These are phyloP conservation scores for Chrysolina haemoptera DNA, from an alignment of 2,888 invertebrate genomes.

Conservation along the genomic window DNA sequence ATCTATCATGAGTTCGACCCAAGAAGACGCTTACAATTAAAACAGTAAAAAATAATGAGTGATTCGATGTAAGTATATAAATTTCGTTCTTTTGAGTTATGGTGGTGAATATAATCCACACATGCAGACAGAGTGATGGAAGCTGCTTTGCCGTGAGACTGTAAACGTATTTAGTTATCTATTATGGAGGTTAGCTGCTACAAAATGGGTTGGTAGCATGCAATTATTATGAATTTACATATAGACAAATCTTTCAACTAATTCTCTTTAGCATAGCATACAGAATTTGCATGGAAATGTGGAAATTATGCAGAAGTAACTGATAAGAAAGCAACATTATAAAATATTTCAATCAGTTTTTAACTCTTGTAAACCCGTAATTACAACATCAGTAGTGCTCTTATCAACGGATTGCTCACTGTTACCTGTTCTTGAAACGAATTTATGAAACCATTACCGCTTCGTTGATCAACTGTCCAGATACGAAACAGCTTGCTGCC, in stretches of 20 bases:
- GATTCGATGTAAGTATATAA: too few species aligned
- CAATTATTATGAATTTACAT: background rate
- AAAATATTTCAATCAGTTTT: constrained; percentile 23
- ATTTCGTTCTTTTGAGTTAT: too few species aligned
- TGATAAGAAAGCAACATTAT: constrained; percentile 4
- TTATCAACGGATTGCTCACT: constrained; percentile 18
- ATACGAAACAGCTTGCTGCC: constrained; percentile 1
- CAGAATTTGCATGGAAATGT: constrained; percentile 12
- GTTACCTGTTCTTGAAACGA: constrained; percentile 22
- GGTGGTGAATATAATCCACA: too few species aligned
- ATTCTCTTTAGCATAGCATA: constrained; percentile 12
- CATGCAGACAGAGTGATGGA: too few species aligned
- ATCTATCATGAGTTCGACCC: too few species aligned
- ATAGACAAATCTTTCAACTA: constrained; percentile 7
- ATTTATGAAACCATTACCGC: constrained; percentile 22
- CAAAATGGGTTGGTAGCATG: background rate
- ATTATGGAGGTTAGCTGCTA: background rate
- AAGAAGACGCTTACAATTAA: too few species aligned
- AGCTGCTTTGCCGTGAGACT: too few species aligned
- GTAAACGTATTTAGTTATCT: background rate
- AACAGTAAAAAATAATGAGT: too few species aligned
- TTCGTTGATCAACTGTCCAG: constrained; percentile 12
- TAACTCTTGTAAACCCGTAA: constrained; percentile 23
- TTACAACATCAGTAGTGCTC: constrained; percentile 20
- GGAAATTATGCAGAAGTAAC: constrained; percentile 17